Evolutionary conservation across 2,797 vertebrate genomes (phyloP), one percentile per base, ranked within the genome.

Genomic region (Sardinella longiceps): DNA sequence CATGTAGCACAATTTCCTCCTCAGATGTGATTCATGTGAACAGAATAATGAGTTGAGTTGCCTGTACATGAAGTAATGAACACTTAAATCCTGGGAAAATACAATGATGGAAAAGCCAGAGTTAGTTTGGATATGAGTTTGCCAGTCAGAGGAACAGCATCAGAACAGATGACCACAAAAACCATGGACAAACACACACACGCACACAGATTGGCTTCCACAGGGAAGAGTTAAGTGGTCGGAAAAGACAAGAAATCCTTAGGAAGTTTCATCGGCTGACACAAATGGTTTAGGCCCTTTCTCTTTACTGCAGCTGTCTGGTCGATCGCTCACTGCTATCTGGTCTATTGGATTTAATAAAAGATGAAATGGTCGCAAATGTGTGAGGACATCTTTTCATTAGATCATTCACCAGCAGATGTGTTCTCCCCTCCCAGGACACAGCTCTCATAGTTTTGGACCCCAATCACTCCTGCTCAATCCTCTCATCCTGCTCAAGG

Each of bases 271-370:
- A 84, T 58, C 87, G 83, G 87, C 87, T 84, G 88, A 89, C 30
- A 83, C 83, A 84, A 81, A 87, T 45, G 77, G 84, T 84, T 56
- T 80, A 84, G 81, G 66, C 84, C 87, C 81, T 83, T 77, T 81
- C 33, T 50, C 43, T 84, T 46, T 43, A 84, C 84, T 81, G 60
- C 83, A 82, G 39, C 84, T 70, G 48, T 88, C 86, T 86, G 84
- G 77, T 83, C 50, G 83, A 87, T 83, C 84, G 63, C 84, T 84
- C 86, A 58, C 66, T 4, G 37, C 48, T 80, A 50, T 85, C 74
- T 81, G 81, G 70, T 56, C 82, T 84, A 86, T 88, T 85, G 82
- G 83, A 84, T 86, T 50, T 85, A 80, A 85, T 86, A 88, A 88
- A 84, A 85, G 82, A 83, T 84, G 82, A 87, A 82, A 87, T 81